Evolutionary conservation across 2,113 vertebrate genomes (phyloP).

Genomic region (Thunnus maccoyii): DNA sequence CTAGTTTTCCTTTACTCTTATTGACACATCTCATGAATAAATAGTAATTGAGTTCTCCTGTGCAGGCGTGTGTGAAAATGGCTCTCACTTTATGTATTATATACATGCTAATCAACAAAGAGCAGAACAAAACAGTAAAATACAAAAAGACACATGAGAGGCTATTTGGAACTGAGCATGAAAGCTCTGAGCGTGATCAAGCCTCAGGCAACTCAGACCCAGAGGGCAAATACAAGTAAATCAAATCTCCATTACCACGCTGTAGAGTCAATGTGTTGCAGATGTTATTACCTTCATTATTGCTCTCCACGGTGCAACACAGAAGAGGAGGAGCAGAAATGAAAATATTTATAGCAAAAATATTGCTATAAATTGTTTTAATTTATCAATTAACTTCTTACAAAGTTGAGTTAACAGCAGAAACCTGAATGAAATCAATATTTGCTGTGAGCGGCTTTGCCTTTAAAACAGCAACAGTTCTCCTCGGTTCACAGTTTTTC

Average conservation of each 20-base stretch:
- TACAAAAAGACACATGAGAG: constrained; percentile 11
- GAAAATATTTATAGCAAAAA: too few species aligned
- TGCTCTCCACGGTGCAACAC: constrained; percentile 36
- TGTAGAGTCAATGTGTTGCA: constrained; percentile 47
- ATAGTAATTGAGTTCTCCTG: background rate
- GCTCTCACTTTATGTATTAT: background rate
- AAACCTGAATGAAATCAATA: too few species aligned
- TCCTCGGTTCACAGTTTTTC: too few species aligned
- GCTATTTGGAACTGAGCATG: constrained; percentile 17
- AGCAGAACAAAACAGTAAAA: background rate
- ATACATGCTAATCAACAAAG: background rate
- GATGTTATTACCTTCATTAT: constrained; percentile 66
- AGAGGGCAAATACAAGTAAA: constrained; percentile 61
- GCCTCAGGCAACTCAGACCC: constrained; percentile 54
- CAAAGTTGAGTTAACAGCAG: too few species aligned
- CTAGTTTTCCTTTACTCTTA: background rate
- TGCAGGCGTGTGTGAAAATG: background rate
- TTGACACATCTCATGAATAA: constrained; percentile 6
- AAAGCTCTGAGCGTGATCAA: constrained; percentile 39
- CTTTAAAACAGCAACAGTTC: too few species aligned
- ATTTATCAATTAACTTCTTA: too few species aligned
- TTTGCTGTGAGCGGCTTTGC: too few species aligned
- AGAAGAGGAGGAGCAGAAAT: constrained; percentile 13
- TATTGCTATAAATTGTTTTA: too few species aligned
- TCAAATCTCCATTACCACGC: constrained; percentile 60